Conservation (phyloP, 2,888 invertebrate species). For the Andricus curvator region DNA sequence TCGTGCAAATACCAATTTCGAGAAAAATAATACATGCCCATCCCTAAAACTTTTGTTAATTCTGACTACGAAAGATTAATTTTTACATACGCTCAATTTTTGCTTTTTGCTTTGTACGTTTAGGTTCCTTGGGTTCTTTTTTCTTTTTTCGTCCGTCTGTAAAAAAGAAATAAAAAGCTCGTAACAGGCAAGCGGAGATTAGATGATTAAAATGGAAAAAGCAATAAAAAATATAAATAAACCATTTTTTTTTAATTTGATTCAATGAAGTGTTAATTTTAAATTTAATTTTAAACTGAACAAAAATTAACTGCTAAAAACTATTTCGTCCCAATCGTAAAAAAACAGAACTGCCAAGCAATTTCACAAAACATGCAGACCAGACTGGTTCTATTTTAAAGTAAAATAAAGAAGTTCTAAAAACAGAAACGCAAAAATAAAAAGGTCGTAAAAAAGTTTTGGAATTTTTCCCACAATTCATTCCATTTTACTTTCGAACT, state of each 20-base stretch:
- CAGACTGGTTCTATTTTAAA: neutral
- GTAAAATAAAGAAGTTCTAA: neutral
- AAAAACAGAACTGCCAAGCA: neutral
- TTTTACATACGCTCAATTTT: conserved; percentile 35
- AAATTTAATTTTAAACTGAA: too few relatives aligned
- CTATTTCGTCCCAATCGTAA: too few relatives aligned
- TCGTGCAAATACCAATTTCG: conserved; percentile 5
- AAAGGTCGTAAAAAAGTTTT: neutral
- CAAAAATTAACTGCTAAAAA: too few relatives aligned
- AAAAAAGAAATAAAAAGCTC: conserved; percentile 37
- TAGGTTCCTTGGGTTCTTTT: conserved; percentile 35
- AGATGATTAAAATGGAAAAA: conserved; percentile 15
- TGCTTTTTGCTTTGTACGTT: conserved; percentile 31
- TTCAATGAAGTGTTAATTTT: too few relatives aligned
- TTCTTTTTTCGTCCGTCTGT: conserved; percentile 34
- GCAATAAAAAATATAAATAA: conserved; percentile 20
- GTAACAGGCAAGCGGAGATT: conserved; percentile 37
- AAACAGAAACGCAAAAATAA: neutral
- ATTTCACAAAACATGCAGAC: neutral
- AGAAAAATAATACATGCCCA: conserved; percentile 20
- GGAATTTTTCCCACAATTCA: neutral
- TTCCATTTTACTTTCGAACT: neutral
- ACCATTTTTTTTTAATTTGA: neutral
- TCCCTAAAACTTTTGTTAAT: conserved; percentile 19
- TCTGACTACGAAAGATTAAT: neutral